Evolutionary conservation across 2,113 vertebrate genomes (phyloP), one percentile per base, ranked within the genome.

Genomic region (Cryptotis parvus): DNA sequence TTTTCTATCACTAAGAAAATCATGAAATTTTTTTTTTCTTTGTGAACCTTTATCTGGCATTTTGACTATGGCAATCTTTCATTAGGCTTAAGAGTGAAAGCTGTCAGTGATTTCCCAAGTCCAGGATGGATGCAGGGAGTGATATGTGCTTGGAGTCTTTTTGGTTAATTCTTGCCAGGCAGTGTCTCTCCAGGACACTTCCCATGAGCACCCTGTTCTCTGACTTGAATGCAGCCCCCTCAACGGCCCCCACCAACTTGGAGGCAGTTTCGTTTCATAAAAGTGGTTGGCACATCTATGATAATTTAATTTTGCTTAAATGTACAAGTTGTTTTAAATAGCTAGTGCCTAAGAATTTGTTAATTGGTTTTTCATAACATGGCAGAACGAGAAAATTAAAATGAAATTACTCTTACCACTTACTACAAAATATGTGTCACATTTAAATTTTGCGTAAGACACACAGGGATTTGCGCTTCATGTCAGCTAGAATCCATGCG

Each of bases 61-160:
- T 33, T 39, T 69, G 31, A 66, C 65, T 39, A 4, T 3, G 55
- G 75, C 18, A 11, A 2, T 22, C 16, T 39, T 26, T 52, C 29
- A 1, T 27, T 4, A 22, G 20, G 35, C 31, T 0, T n/a, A 14
- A 55, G 26, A 52, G 16, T 33, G 75, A 76, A 12, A 61, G 35
- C 20, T n/a, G 10, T 24, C 35, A 26, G 73, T 3, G 29, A 6
- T 55, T 37, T n/a, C 22, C 41, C 26, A 27, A 45, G 24, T 29
- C 29, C 39, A 7, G 27, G 16, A 26, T 11, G 18, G 9, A 3
- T 22, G 0, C 3, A 15, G 6, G 39, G 27, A 1, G 18, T 2
- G 4, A 2, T 24, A 37, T 6, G 5, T 9, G 3, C 12, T 33
- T 43, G 9, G 9, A 29, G n/a, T 24, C 18, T 26, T 24, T 65